A percentile compares a stretch with the other conserved stretches of the same genome.
phyloP scores from a whole-genome alignment of 2,888 invertebrate species.

The Alloscopus bannaensis region DNA sequence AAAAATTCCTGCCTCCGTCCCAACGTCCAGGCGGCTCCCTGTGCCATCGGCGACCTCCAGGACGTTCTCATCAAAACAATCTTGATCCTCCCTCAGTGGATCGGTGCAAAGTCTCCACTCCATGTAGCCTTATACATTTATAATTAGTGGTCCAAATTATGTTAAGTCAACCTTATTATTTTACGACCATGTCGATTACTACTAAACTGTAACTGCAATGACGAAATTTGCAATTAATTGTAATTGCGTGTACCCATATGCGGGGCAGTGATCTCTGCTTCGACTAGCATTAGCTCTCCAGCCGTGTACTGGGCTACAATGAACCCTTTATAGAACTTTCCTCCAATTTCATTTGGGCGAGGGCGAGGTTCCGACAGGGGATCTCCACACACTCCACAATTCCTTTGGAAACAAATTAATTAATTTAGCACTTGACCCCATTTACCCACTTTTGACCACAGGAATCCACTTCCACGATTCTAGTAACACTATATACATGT shows the following conservation, averaged over 20 bases:
- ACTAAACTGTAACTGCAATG: too few species aligned
- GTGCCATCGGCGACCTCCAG: slow-evolving; percentile 73
- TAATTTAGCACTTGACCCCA: neutral
- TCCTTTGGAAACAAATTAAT: slow-evolving; percentile 2
- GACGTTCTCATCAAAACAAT: slow-evolving; percentile 51
- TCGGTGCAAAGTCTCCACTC: slow-evolving; percentile 58
- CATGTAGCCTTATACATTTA: slow-evolving; percentile 57
- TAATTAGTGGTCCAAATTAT: too few species aligned
- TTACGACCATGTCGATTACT: too few species aligned
- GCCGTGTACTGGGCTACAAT: slow-evolving; percentile 27
- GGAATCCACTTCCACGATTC: too few species aligned
- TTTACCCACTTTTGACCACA: too few species aligned
- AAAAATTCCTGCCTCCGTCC: slow-evolving; percentile 49
- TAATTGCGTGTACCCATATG: neutral
- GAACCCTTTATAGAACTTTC: slow-evolving; percentile 61
- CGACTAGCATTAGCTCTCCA: slow-evolving; percentile 43
- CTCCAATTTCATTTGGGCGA: slow-evolving; percentile 57
- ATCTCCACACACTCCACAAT: slow-evolving; percentile 71
- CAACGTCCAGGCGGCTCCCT: slow-evolving; percentile 73
- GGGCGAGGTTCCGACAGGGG: slow-evolving; percentile 54
- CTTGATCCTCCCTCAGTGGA: slow-evolving; percentile 42
- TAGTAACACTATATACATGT: too few species aligned
- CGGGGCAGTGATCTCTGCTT: slow-evolving; percentile 32
- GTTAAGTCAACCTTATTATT: too few species aligned
- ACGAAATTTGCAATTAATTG: too few species aligned